Evolutionary conservation across 2,797 vertebrate species (phyloP).

Genomic region (Gastrophryne carolinensis): DNA sequence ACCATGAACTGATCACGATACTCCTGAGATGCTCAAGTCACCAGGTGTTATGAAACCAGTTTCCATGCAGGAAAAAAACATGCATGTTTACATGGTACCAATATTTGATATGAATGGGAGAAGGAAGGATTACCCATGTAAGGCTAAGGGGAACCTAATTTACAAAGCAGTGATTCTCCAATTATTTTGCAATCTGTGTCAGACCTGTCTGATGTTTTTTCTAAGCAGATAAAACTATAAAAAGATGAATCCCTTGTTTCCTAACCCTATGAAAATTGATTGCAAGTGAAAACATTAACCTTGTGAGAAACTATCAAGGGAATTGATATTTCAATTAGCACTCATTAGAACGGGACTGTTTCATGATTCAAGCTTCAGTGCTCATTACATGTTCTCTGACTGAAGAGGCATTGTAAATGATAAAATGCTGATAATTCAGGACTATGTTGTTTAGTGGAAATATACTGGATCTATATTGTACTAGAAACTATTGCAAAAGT

Average conservation of each 20-base stretch:
- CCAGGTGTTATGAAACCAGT: too few relatives aligned
- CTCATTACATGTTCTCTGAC: not conserved
- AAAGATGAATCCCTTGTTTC: slow-evolving; percentile 18
- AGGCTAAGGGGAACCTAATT: too few relatives aligned
- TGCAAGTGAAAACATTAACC: slow-evolving; percentile 43
- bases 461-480: not conserved
- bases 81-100: too few relatives aligned
- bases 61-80: too few relatives aligned
- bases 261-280: slow-evolving; percentile 39
- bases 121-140: too few relatives aligned
- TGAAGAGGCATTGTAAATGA: slow-evolving; percentile 20
- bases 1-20: too few relatives aligned
- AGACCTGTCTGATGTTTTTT: not conserved
- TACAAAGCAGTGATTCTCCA: too few relatives aligned
- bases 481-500: too few relatives aligned
- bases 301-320: slow-evolving; percentile 39
- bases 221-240: not conserved
- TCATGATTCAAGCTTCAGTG: slow-evolving; percentile 17
- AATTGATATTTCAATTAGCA: slow-evolving; percentile 49
- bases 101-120: too few relatives aligned
- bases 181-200: not conserved
- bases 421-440: not conserved
- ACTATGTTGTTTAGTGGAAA: not conserved
- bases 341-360: slow-evolving; percentile 29
- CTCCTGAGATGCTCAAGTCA: too few relatives aligned